Percentiles rank a stretch among this genome's conserved stretches.
Evolutionary conservation across 2,113 vertebrate genomes (phyloP).

Genomic region (Cichladusa arquata): DNA sequence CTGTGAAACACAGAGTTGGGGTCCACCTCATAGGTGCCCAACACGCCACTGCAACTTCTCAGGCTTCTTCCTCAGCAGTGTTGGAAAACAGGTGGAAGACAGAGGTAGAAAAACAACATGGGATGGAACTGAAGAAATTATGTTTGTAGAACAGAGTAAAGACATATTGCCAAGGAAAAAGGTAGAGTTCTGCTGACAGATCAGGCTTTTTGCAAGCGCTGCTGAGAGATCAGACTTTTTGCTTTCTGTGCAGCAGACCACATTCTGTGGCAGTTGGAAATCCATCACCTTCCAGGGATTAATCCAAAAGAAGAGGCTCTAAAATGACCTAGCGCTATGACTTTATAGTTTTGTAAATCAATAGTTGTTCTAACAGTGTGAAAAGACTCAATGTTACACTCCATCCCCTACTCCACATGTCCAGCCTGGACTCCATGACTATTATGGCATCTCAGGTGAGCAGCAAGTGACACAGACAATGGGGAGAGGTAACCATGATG

Average conservation of each 20-base stretch:
- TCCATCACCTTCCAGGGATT: background rate
- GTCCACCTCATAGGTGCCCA: background rate
- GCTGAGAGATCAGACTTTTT: background rate
- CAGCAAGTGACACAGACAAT: background rate
- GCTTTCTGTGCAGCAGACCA: background rate
- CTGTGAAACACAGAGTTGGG: background rate
- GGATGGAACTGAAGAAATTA: background rate
- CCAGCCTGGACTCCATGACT: background rate
- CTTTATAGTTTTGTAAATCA: background rate
- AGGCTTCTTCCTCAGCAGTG: background rate
- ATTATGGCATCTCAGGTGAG: background rate
- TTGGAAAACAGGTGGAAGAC: background rate
- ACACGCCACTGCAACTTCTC: background rate
- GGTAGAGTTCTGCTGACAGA: background rate
- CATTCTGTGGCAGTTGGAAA: background rate
- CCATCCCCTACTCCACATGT: background rate
- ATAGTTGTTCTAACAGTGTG: background rate
- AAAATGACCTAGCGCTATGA: background rate
- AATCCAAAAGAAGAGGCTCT: background rate
- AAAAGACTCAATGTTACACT: background rate
- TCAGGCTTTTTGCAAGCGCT: background rate
- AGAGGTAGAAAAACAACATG: background rate
- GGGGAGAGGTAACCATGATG: background rate
- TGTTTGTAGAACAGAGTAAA: background rate
- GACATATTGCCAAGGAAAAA: background rate